Evolutionary conservation across 1,140 invertebrate species (phyloP), one percentile per base, ranked within the genome.

Genomic region (Sycobia sp.): DNA sequence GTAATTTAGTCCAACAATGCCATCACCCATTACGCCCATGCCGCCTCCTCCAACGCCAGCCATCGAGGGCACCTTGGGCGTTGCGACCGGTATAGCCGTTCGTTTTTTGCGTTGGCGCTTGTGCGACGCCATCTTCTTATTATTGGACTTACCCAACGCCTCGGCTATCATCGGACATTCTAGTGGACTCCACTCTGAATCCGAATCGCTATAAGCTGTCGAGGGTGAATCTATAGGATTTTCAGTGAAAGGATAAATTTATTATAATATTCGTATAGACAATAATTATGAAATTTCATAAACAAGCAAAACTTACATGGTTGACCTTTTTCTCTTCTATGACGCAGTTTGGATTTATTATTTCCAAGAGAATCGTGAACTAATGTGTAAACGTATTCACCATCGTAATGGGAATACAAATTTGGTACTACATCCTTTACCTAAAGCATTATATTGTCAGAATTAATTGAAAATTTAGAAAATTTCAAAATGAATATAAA

Each of bases 181-280:
- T 44, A 90, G 77, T 43, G 91, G 92, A 72, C 91, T 93, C 78
- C 89, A 90, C 57, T 94, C 94, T 68, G 91, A 95, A 75, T 95
- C 92, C 18, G 91, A 93, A 75, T 94, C 92, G 25, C 90, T 92
- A 76, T 91, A 91, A 46, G 89, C 89, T 89, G 73, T 27, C 71
- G 68, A 66, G 32, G 62, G 62, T 4, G 62, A 65, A 22, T 65
- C 62, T 65, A 7, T 4, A 10, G 2, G 23, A 51, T 18, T 23
- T 36, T 4, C 3, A 36, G 36, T 3, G 11, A 39, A 39, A 39
- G 16, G 10, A n/a, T 14, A 38, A 38, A 14, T 4, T 14, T 38
- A 38, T n/a, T n/a, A 34, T 34, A 34, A n/a, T n/a, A n/a, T n/a
- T n/a, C n/a, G n/a, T 20, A 32, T 20, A 18, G 18, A 66, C 66